Percentiles rank a stretch among this genome's conserved stretches.
Evolutionary conservation across 2,797 vertebrate species (phyloP).

Genomic region (Enteromius viviparus): DNA sequence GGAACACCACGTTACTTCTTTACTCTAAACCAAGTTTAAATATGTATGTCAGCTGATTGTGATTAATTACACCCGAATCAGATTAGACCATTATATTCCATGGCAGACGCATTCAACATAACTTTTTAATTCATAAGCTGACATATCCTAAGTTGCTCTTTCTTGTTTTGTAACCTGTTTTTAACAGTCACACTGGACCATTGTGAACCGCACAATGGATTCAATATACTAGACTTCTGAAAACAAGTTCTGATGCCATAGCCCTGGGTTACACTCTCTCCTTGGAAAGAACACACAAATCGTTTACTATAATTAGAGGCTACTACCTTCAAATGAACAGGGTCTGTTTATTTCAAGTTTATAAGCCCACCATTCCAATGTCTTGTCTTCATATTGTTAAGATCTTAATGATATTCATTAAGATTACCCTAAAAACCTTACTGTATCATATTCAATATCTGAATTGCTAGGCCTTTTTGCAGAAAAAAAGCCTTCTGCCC

Average conservation of each 20-base stretch:
- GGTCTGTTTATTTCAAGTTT: background rate
- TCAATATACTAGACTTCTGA: constrained; percentile 14
- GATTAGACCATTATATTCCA: background rate
- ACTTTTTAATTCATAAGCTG: constrained; percentile 6
- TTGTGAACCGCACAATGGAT: constrained; percentile 18
- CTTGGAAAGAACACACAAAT: background rate
- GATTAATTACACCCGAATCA: background rate
- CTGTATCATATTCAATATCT: background rate
- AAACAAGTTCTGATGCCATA: constrained; percentile 28
- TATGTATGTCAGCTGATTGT: background rate
- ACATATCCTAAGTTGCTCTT: background rate
- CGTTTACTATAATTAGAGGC: background rate
- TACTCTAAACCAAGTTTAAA: background rate
- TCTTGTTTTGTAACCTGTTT: constrained; percentile 17
- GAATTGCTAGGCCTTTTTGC: background rate
- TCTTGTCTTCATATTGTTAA: background rate
- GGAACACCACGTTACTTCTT: background rate
- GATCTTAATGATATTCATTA: background rate
- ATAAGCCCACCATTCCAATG: background rate
- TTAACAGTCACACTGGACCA: constrained; percentile 20
- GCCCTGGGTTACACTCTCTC: background rate
- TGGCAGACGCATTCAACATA: background rate
- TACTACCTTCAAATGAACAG: background rate
- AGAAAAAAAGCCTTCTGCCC: background rate
- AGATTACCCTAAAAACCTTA: background rate